Conservation (phyloP, 2,113 vertebrate species). For the Xenopus laevis region DNA sequence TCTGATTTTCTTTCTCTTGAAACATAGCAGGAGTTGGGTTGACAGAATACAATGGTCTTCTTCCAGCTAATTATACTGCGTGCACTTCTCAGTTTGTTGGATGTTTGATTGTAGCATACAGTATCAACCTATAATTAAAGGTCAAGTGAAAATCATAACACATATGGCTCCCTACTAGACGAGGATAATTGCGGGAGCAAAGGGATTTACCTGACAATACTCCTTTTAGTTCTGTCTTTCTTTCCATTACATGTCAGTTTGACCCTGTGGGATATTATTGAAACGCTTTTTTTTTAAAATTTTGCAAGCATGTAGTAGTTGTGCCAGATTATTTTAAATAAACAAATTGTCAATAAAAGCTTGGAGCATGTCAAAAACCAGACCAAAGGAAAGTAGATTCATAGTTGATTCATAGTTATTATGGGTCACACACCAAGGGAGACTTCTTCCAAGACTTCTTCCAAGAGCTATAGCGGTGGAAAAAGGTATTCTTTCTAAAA, state of each 20-base stretch:
- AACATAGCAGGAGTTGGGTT: conserved; percentile 27
- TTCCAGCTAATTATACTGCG: conserved; percentile 13
- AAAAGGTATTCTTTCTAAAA: too few relatives aligned
- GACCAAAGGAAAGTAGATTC: too few relatives aligned
- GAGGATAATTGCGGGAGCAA: conserved; percentile 13
- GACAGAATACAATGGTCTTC: conserved; percentile 27
- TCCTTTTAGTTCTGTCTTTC: not conserved
- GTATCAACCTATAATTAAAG: conserved; percentile 35
- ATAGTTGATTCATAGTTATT: too few relatives aligned
- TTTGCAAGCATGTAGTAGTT: too few relatives aligned
- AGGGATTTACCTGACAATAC: conserved; percentile 18
- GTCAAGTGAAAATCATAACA: conserved; percentile 43
- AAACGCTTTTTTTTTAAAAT: not conserved
- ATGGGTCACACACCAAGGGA: too few relatives aligned
- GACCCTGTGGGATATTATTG: not conserved
- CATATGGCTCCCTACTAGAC: conserved; percentile 14
- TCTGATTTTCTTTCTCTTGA: conserved; percentile 24
- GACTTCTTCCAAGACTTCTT: too few relatives aligned
- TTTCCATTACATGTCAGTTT: not conserved
- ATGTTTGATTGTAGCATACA: conserved; percentile 17
- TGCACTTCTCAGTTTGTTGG: conserved; percentile 6
- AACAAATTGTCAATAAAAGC: too few relatives aligned
- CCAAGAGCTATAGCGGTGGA: too few relatives aligned
- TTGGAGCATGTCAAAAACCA: too few relatives aligned
- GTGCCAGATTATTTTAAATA: too few relatives aligned